These are phyloP conservation scores for Malthinus seriepunctatus DNA, from an alignment of 2,888 invertebrate genomes.

Conservation along the genomic window DNA sequence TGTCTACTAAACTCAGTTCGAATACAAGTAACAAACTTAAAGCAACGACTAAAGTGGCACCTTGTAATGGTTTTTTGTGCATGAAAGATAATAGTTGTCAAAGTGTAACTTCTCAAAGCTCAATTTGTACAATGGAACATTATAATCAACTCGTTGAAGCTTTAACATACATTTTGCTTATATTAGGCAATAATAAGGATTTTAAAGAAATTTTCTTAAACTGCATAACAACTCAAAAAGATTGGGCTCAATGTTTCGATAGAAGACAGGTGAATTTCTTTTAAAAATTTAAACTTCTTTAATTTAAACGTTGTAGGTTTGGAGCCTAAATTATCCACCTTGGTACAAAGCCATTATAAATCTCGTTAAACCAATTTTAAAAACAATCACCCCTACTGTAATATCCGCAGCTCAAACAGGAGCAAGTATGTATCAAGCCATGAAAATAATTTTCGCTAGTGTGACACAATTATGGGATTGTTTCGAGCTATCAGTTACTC, in stretches of 20 bases:
- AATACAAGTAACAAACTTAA: constrained; percentile 32
- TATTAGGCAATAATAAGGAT: constrained; percentile 66
- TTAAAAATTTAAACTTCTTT: neutral
- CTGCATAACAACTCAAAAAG: constrained; percentile 59
- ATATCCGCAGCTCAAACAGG: constrained; percentile 73
- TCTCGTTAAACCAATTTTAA: constrained; percentile 64
- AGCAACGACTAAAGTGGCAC: neutral
- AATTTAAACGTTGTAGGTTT: constrained; percentile 60
- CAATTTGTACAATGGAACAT: constrained; percentile 35
- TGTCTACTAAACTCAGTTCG: constrained; percentile 58
- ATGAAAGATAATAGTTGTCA: constrained; percentile 63
- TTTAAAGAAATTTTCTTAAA: constrained; percentile 66
- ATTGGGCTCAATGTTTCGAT: constrained; percentile 76
- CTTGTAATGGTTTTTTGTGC: constrained; percentile 73
- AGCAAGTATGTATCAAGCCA: constrained; percentile 80
- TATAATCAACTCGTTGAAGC: constrained; percentile 66
- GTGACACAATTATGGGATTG: constrained; percentile 72
- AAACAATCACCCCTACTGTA: constrained; percentile 68
- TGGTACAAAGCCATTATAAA: constrained; percentile 76
- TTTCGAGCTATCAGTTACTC: constrained; percentile 63
- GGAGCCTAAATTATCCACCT: constrained; percentile 79
- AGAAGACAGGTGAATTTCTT: constrained; percentile 65
- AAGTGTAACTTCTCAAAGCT: constrained; percentile 39
- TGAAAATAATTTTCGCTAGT: constrained; percentile 73
- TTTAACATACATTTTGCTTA: constrained; percentile 65